phyloP scores from a whole-genome alignment of 2,888 invertebrate species.

The Trissolcus brochymenae region DNA sequence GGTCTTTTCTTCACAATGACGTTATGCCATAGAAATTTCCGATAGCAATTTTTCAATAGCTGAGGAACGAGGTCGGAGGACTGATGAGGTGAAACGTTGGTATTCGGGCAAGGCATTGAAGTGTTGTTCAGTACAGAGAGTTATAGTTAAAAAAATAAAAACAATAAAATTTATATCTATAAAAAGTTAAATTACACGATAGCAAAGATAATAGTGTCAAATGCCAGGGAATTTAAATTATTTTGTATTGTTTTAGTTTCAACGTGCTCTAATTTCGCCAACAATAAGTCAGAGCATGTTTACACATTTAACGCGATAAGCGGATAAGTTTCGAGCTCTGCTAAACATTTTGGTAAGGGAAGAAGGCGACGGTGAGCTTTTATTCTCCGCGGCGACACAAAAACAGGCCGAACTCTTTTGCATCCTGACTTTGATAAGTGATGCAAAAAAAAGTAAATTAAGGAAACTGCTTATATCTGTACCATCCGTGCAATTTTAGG shows the following conservation, averaged over 20 bases:
- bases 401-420: not conserved
- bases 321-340: constrained; percentile 29
- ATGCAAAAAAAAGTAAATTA: constrained; percentile 7
- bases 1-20: constrained; percentile 48
- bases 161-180: no score
- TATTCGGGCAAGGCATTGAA: constrained; percentile 40
- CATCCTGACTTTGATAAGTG: constrained; percentile 20
- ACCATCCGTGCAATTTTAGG: not conserved
- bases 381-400: constrained; percentile 7
- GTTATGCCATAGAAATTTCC: constrained; percentile 55
- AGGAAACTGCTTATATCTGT: constrained; percentile 5
- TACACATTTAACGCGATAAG: constrained; percentile 39
- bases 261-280: constrained; percentile 18
- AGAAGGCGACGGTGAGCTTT: constrained; percentile 8
- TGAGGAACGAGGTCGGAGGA: constrained; percentile 36
- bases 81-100: constrained; percentile 54
- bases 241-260: constrained; percentile 11
- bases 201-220: not conserved
- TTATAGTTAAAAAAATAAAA: constrained; percentile 1
- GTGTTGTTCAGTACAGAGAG: constrained; percentile 42
- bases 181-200: no score
- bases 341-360: constrained; percentile 13
- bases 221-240: constrained; percentile 4
- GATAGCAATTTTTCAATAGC: constrained; percentile 57
- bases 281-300: constrained; percentile 25